phyloP scores from a whole-genome alignment of 2,797 vertebrate genomes.

The Propithecus perrieri region DNA sequence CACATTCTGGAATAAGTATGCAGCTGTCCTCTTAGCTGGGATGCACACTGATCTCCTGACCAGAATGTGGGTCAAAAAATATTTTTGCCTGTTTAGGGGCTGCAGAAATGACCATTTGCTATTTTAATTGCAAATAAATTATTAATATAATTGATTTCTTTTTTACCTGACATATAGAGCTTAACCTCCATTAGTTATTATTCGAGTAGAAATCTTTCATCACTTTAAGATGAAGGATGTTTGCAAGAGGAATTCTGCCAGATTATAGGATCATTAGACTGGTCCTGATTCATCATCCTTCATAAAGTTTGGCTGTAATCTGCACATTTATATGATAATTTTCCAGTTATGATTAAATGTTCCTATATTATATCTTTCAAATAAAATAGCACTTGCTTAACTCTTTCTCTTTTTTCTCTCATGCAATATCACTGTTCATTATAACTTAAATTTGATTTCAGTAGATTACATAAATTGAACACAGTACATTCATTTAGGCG shows the following conservation, averaged over 20 bases:
- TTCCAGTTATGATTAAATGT: conserved; percentile 44
- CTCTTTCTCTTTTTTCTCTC: conserved; percentile 32
- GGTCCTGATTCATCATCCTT: conserved; percentile 60
- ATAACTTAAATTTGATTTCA: background rate
- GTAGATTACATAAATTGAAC: background rate
- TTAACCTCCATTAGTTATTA: conserved; percentile 18
- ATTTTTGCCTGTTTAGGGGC: background rate
- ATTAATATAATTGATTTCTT: background rate
- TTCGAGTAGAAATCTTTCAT: background rate
- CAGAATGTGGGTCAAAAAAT: background rate
- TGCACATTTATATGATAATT: conserved; percentile 71
- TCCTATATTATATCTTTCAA: background rate
- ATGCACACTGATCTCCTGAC: background rate
- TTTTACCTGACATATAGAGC: conserved; percentile 27
- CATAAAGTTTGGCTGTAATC: conserved; percentile 63
- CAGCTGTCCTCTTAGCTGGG: fast-evolving
- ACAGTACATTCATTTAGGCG: background rate
- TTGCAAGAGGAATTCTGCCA: conserved; percentile 56
- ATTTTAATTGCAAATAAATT: conserved; percentile 63
- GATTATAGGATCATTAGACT: conserved; percentile 66
- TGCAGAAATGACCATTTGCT: background rate
- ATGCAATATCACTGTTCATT: background rate
- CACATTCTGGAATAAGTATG: background rate
- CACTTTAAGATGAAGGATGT: conserved; percentile 57
- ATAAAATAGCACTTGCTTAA: conserved; percentile 40